Base-by-base conservation (phyloP, 1,140 invertebrate genomes). In the Hestina assimilis region DNA sequence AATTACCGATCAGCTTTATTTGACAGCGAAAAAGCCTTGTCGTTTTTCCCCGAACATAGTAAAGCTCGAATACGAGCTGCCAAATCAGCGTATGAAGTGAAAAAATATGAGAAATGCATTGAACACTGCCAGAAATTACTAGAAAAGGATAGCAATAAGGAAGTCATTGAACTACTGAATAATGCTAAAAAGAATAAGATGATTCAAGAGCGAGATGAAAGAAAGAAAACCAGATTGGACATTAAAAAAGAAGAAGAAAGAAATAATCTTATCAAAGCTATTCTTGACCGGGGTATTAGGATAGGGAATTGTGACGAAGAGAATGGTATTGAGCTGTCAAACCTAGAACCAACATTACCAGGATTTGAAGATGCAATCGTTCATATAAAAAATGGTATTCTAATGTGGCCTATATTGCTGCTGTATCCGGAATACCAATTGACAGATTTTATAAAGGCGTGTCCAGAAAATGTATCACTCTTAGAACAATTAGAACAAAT, bases 31-130 rank as follows among this genome's bases (percentile, higher is more conserved):
- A 87, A 91, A 69, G 95, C 97, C 0, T 66, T 97, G 9, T 93
- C 94, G 75, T 90, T 95, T 17, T 94, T 96, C 59, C 90, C 93
- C 1, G 85, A 93, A 63, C 96, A 99, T 87, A 75, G 87, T 3
- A 99, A 99, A 90, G 94, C 95, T 1, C 88, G 93, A 59, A 75
- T 92, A 8, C 91, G 96, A 81, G 94, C 94, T 24, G 94, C 94
- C 0, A 91, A 94, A 58, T 95, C 94, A 74, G 93, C 92, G 57
- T 89, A 92, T 31, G 77, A 94, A 66, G 78, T 95, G 46, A 91
- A 92, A 38, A 91, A 94, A 61, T 96, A 92, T 79, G 91, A 94
- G 17, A 89, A 94, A 54, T 95, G 93, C 63, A 89, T 95, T 7
- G 83, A 93, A 64, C 92, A 94, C 68, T 96, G 95, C 80, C 90